Conservation (phyloP, 1,140 invertebrate genomes). For the Halictus rubicundus region DNA sequence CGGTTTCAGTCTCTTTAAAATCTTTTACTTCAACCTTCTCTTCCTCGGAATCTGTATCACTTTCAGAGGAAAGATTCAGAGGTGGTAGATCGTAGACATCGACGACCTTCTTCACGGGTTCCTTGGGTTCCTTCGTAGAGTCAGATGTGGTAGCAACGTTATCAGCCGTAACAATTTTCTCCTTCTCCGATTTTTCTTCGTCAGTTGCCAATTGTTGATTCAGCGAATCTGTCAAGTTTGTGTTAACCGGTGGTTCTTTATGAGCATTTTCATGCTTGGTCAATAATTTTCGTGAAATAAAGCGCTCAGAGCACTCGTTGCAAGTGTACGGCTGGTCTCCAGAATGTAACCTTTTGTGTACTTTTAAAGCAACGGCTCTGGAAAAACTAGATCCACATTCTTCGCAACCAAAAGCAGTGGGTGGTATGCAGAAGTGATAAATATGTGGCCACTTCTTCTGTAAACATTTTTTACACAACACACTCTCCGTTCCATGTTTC, state of each 20-base stretch:
- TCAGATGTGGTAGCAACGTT: neutral
- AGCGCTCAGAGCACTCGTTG: slow-evolving; percentile 86
- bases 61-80: slow-evolving; percentile 89
- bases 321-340: slow-evolving; percentile 87
- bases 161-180: neutral
- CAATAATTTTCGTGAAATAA: slow-evolving; percentile 90
- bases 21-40: slow-evolving; percentile 59
- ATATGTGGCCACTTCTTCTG: slow-evolving; percentile 95
- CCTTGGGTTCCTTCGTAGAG: slow-evolving; percentile 54
- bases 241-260: slow-evolving; percentile 72
- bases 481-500: slow-evolving; percentile 94
- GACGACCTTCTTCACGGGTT: slow-evolving; percentile 77
- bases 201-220: neutral
- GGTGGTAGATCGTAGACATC: slow-evolving; percentile 88
- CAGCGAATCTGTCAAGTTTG: neutral
- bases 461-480: slow-evolving; percentile 90
- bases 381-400: slow-evolving; percentile 88
- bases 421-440: slow-evolving; percentile 93
- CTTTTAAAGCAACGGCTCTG: slow-evolving; percentile 88
- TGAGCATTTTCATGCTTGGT: slow-evolving; percentile 85
- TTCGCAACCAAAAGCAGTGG: slow-evolving; percentile 88
- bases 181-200: slow-evolving; percentile 18
- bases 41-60: slow-evolving; percentile 85
- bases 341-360: slow-evolving; percentile 89
- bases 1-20: slow-evolving; percentile 11